Percentiles rank a stretch among this genome's conserved stretches.
These are phyloP conservation scores for Eumeta japonica DNA, from an alignment of 1,140 invertebrate genomes.

Conservation along the genomic window DNA sequence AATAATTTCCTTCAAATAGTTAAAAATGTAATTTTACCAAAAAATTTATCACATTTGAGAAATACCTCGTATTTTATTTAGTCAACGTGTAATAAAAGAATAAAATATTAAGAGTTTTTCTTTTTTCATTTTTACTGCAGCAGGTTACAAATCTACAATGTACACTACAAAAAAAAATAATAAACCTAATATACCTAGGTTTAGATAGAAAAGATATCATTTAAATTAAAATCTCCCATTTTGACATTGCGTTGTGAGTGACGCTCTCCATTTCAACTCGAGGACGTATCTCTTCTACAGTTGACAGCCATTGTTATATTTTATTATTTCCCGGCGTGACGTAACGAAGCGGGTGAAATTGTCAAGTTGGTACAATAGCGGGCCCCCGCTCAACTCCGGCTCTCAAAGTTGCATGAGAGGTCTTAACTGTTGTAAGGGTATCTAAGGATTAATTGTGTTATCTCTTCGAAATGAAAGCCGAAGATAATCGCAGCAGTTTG, in stretches of 20 bases:
- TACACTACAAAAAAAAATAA: no score
- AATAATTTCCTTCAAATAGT: no score
- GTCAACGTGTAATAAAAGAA: no score
- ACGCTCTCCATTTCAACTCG: constrained; percentile 47
- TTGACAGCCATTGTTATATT: constrained; percentile 55
- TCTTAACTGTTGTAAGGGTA: constrained; percentile 22
- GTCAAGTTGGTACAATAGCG: constrained; percentile 50
- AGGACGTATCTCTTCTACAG: constrained; percentile 48
- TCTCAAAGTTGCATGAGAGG: constrained; percentile 43
- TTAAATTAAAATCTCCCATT: no score
- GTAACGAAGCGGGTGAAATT: constrained; percentile 48
- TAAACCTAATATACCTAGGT: no score
- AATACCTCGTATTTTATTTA: no score
- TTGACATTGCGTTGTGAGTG: constrained; percentile 24
- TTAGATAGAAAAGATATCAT: no score
- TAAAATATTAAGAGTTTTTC: no score
- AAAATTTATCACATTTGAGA: no score
- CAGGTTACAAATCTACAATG: no score
- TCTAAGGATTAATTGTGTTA: constrained; percentile 36
- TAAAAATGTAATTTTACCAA: no score
- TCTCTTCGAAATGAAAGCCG: constrained; percentile 22
- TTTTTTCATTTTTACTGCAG: no score
- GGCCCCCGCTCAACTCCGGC: constrained; percentile 35
- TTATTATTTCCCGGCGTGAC: constrained; percentile 52
- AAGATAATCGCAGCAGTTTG: neutral